phyloP scores from a whole-genome alignment of 2,797 vertebrate species.

The Danio aesculapii region DNA sequence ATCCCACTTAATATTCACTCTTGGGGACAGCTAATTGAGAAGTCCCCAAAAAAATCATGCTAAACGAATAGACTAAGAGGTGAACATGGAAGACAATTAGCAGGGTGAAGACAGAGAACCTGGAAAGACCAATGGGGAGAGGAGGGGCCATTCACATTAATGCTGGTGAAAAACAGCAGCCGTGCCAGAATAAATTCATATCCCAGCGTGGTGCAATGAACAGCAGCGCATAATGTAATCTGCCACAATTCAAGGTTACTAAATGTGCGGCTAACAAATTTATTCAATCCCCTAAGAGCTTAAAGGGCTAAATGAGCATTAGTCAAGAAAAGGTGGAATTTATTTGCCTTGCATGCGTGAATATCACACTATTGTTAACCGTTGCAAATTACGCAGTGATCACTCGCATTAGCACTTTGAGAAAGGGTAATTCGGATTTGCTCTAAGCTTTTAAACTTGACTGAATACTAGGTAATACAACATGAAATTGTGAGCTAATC shows the following conservation, averaged over 20 bases:
- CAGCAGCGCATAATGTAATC: slow-evolving; percentile 53
- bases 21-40: slow-evolving; percentile 30
- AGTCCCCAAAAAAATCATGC: slow-evolving; percentile 16
- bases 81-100: slow-evolving; percentile 45
- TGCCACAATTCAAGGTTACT: slow-evolving; percentile 57
- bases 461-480: not conserved
- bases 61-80: slow-evolving; percentile 19
- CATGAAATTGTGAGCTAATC: not conserved
- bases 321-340: slow-evolving; percentile 50
- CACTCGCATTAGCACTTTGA: slow-evolving; percentile 27
- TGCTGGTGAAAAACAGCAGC: slow-evolving; percentile 45
- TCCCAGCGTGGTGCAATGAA: slow-evolving; percentile 42
- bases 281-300: slow-evolving; percentile 51
- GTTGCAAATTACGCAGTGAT: slow-evolving; percentile 25
- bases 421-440: slow-evolving; percentile 14
- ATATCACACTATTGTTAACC: slow-evolving; percentile 49
- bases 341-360: slow-evolving; percentile 39
- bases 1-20: slow-evolving; percentile 31
- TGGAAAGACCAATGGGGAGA: slow-evolving; percentile 30
- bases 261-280: slow-evolving; percentile 56
- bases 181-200: slow-evolving; percentile 53
- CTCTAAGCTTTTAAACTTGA: not conserved
- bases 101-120: slow-evolving; percentile 40
- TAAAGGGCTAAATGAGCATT: slow-evolving; percentile 54
- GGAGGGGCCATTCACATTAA: slow-evolving; percentile 40